phyloP scores from a whole-genome alignment of 2,888 invertebrate genomes.

The Gnatocerus cornutus region DNA sequence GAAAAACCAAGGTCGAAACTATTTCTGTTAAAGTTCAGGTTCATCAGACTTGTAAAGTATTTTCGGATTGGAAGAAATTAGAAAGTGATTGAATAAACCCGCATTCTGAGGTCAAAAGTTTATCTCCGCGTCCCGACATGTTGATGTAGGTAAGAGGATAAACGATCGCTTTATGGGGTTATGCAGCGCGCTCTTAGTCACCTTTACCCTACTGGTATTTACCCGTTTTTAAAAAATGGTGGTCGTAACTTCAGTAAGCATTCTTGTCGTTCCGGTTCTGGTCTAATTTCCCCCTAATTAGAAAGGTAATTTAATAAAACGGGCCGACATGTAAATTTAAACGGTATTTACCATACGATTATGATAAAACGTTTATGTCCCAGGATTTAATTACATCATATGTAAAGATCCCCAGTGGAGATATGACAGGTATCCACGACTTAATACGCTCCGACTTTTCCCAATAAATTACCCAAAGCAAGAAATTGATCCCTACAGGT shows the following conservation, averaged over 20 bases:
- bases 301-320: not conserved
- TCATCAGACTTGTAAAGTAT: too few species aligned
- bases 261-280: too few species aligned
- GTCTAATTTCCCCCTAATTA: not conserved
- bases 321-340: constrained; percentile 2
- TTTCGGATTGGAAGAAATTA: not conserved
- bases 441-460: constrained; percentile 23
- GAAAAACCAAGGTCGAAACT: too few species aligned
- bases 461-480: constrained; percentile 10
- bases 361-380: constrained; percentile 5
- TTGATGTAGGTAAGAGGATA: not conserved
- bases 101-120: constrained; percentile 1
- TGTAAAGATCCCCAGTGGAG: constrained; percentile 7
- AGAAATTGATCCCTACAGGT: constrained; percentile 2
- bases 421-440: constrained; percentile 14
- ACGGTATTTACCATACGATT: constrained; percentile 3
- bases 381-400: constrained; percentile 9
- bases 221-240: not conserved
- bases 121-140: not conserved
- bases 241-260: not conserved
- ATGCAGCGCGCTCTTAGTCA: not conserved
- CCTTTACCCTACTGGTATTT: not conserved
- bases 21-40: too few species aligned
- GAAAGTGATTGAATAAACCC: not conserved
- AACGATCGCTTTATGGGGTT: not conserved